phyloP scores from a whole-genome alignment of 2,888 invertebrate species.

The Choreutis nemorana region DNA sequence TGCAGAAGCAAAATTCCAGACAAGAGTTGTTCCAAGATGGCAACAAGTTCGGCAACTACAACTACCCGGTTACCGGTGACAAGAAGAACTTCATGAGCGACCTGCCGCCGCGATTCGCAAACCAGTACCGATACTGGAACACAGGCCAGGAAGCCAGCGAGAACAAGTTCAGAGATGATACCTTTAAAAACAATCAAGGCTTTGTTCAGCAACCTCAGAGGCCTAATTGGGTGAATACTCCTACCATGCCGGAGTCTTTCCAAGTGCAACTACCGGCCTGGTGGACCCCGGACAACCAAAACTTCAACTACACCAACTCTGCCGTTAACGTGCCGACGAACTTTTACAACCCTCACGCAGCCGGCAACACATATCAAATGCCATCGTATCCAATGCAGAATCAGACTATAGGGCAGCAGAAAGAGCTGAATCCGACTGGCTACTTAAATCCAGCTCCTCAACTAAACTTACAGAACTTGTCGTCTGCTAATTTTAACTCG shows the following conservation, averaged over 20 bases:
- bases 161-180: conserved; percentile 48
- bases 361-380: conserved; percentile 29
- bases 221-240: conserved; percentile 20
- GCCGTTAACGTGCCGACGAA: conserved; percentile 28
- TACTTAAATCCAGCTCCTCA: conserved; percentile 34
- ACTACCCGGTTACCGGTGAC: conserved; percentile 45
- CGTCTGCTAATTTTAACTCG: conserved; percentile 41
- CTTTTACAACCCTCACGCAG: conserved; percentile 30
- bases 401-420: conserved; percentile 18
- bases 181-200: conserved; percentile 18
- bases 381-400: conserved; percentile 20
- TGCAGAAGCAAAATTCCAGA: conserved; percentile 53
- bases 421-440: conserved; percentile 21
- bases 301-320: conserved; percentile 20
- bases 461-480: conserved; percentile 31
- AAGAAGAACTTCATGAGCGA: conserved; percentile 55
- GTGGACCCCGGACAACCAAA: conserved; percentile 43
- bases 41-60: conserved; percentile 37
- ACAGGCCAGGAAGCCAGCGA: conserved; percentile 39
- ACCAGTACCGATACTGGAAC: conserved; percentile 55
- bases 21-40: conserved; percentile 44
- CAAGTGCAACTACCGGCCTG: conserved; percentile 26
- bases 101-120: conserved; percentile 52
- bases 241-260: conserved; percentile 18
- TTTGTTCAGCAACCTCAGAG: conserved; percentile 18